Conservation (phyloP, 2,888 invertebrate genomes). For the Adelphocoris suturalis region DNA sequence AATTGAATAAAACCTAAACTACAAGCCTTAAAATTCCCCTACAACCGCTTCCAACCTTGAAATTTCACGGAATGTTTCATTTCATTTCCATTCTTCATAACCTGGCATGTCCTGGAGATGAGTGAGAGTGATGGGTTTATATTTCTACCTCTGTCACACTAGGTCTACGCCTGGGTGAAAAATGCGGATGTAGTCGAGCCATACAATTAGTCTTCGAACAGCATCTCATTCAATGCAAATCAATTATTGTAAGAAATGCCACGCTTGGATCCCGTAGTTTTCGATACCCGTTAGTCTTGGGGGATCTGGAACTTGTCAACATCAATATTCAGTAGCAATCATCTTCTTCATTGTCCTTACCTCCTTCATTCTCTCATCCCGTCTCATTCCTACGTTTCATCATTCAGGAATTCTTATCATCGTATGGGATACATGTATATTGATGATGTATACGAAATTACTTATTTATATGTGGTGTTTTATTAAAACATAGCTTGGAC, state of each 20-base stretch:
- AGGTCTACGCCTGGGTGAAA: neutral
- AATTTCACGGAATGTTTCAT: too few species aligned
- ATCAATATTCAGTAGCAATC: constrained; percentile 36
- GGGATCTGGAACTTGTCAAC: constrained; percentile 11
- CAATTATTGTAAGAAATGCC: constrained; percentile 8
- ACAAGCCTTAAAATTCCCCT: too few species aligned
- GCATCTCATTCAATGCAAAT: constrained; percentile 16
- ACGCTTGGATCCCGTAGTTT: neutral
- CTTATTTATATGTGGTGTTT: too few species aligned
- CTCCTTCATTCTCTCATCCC: neutral
- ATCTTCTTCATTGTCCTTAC: neutral
- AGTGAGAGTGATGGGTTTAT: too few species aligned
- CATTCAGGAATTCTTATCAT: neutral
- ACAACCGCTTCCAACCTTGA: too few species aligned
- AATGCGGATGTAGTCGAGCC: constrained; percentile 1
- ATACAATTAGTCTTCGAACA: neutral
- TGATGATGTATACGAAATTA: too few species aligned
- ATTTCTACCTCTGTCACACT: neutral
- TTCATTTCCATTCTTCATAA: too few species aligned
- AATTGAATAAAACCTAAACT: too few species aligned
- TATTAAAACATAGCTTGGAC: too few species aligned
- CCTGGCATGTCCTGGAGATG: too few species aligned
- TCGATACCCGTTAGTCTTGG: constrained; percentile 3
- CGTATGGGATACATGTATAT: too few species aligned
- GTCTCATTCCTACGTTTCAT: neutral